A percentile compares a stretch with the other conserved stretches of the same genome.
Evolutionary conservation across 2,888 invertebrate species (phyloP).

Genomic region (Nomada lathburiana): DNA sequence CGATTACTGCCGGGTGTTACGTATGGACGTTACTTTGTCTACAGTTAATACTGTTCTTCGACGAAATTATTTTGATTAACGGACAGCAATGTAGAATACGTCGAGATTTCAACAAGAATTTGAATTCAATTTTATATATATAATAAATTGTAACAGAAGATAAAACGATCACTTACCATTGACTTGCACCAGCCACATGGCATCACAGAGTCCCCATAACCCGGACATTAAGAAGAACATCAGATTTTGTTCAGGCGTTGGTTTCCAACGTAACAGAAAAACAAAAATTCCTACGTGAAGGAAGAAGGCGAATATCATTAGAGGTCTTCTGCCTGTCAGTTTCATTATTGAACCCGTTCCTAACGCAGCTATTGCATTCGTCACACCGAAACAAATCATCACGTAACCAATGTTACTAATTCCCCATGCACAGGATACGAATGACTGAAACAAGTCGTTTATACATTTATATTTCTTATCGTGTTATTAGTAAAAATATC

Average conservation of each 20-base stretch:
- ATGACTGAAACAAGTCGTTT: slow-evolving; percentile 87
- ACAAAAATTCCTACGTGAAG: slow-evolving; percentile 90
- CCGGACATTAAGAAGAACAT: slow-evolving; percentile 93
- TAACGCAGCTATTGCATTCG: slow-evolving; percentile 94
- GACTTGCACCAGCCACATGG: slow-evolving; percentile 96
- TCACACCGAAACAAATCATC: slow-evolving; percentile 96
- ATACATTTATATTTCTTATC: no score
- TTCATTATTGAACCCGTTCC: slow-evolving; percentile 92
- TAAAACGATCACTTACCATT: slow-evolving; percentile 88
- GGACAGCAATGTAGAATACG: background rate
- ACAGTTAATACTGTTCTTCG: background rate
- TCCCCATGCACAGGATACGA: slow-evolving; percentile 94
- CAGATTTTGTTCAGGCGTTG: slow-evolving; percentile 88
- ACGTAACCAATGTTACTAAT: slow-evolving; percentile 96
- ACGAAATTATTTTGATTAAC: background rate
- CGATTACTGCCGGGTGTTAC: background rate
- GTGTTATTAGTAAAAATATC: background rate
- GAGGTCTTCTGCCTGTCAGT: slow-evolving; percentile 91
- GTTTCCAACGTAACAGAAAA: slow-evolving; percentile 90
- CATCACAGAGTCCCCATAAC: slow-evolving; percentile 95
- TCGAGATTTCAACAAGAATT: background rate
- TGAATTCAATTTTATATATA: background rate
- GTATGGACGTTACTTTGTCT: background rate
- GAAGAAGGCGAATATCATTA: slow-evolving; percentile 90
- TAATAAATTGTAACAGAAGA: background rate